A percentile compares a stretch with the other conserved stretches of the same genome.
phyloP scores from a whole-genome alignment of 2,113 vertebrate species.

The Sebastes schlegelii region DNA sequence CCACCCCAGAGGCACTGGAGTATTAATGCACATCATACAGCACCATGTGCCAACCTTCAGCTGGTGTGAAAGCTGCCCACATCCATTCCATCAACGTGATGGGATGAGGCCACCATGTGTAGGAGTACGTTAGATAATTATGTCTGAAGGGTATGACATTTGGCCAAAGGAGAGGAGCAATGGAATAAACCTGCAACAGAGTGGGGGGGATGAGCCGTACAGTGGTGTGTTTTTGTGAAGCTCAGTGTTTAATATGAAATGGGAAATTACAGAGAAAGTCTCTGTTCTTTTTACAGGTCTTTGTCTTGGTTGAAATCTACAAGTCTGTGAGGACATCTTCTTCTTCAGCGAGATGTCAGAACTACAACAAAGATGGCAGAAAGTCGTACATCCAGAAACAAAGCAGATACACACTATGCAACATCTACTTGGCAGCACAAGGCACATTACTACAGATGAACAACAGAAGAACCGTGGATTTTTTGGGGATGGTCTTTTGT shows the following conservation, averaged over 20 bases:
- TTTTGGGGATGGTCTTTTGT: too few relatives aligned
- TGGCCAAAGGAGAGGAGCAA: background rate
- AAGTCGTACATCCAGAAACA: too few relatives aligned
- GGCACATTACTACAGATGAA: too few relatives aligned
- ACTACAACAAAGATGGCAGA: too few relatives aligned
- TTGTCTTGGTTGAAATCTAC: too few relatives aligned
- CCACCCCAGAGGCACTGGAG: background rate
- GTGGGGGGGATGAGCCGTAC: conserved; percentile 1
- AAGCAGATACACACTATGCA: too few relatives aligned
- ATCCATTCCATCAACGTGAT: background rate
- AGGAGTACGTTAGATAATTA: conserved; percentile 14
- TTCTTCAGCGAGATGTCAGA: too few relatives aligned
- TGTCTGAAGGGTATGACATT: conserved; percentile 23
- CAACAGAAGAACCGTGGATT: too few relatives aligned
- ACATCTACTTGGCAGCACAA: too few relatives aligned
- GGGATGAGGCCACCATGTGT: background rate
- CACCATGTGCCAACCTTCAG: background rate
- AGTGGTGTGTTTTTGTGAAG: background rate
- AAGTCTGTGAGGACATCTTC: too few relatives aligned
- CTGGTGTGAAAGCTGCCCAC: conserved; percentile 18
- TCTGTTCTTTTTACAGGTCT: too few relatives aligned
- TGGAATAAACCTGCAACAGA: background rate
- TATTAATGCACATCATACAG: background rate
- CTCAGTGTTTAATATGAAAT: background rate
- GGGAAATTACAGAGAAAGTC: too few relatives aligned